Percentiles rank a stretch among this genome's conserved stretches.
phyloP scores from a whole-genome alignment of 2,888 invertebrate genomes.

The Cremastobaeus sp. region DNA sequence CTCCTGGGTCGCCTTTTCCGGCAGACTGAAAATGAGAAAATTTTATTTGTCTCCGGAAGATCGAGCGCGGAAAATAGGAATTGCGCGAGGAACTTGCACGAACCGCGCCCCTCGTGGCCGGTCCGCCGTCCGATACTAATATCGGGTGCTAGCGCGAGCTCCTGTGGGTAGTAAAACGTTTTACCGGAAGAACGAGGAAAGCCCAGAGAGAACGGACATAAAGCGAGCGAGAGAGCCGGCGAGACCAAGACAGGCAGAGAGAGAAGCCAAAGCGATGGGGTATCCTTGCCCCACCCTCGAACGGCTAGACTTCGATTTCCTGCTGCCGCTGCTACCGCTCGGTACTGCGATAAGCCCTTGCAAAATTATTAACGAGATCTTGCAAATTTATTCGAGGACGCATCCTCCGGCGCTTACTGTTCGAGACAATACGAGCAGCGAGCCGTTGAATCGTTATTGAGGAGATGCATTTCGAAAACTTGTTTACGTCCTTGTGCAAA shows the following conservation, averaged over 20 bases:
- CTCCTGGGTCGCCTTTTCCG: constrained; percentile 67
- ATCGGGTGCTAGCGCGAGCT: constrained; percentile 60
- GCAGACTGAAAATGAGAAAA: constrained; percentile 71
- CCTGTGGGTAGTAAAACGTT: constrained; percentile 64
- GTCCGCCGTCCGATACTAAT: constrained; percentile 68
- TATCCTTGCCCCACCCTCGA: constrained; percentile 38
- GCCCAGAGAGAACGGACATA: constrained; percentile 27
- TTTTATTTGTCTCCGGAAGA: constrained; percentile 73
- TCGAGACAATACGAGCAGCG: constrained; percentile 52
- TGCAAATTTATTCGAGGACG: constrained; percentile 63
- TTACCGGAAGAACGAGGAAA: constrained; percentile 59
- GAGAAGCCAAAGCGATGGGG: constrained; percentile 34
- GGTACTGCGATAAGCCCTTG: constrained; percentile 62
- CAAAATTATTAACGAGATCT: constrained; percentile 65
- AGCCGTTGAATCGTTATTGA: constrained; percentile 52
- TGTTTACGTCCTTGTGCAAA: constrained; percentile 42
- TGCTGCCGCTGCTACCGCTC: constrained; percentile 35
- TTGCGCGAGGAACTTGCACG: constrained; percentile 64
- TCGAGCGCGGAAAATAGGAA: constrained; percentile 69
- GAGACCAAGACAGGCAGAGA: constrained; percentile 3
- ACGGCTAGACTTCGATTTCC: constrained; percentile 63
- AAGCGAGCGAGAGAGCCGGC: constrained; percentile 27
- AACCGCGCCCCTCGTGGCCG: constrained; percentile 68
- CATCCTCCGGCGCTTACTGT: constrained; percentile 5
- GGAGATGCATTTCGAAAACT: constrained; percentile 40